A percentile compares a stretch with the other conserved stretches of the same genome.
Evolutionary conservation across 2,797 vertebrate species (phyloP).

Genomic region (Malurus splendens): DNA sequence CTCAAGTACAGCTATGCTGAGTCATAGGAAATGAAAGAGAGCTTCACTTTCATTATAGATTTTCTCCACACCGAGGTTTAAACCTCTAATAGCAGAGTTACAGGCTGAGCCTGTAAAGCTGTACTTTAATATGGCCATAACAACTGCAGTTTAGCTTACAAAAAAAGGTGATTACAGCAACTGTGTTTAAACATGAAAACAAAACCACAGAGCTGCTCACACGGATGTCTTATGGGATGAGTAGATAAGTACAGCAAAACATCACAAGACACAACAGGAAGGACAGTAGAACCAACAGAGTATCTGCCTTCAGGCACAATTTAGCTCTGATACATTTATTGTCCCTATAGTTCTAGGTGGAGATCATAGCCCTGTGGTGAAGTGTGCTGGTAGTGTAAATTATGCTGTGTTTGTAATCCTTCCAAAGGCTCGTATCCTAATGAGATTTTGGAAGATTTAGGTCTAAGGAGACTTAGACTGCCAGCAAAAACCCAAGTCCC

Average conservation of each 20-base stretch:
- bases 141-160: constrained; percentile 16
- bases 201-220: constrained; percentile 38
- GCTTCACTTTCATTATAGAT: not conserved
- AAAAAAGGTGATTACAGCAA: constrained; percentile 40
- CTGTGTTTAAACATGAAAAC: constrained; percentile 24
- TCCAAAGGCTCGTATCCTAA: not conserved
- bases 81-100: constrained; percentile 42
- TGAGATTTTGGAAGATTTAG: not conserved
- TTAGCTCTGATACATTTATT: not conserved
- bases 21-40: constrained; percentile 2
- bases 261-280: not conserved
- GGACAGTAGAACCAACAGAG: not conserved
- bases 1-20: not conserved
- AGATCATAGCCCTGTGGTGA: not conserved
- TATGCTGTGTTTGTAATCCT: not conserved
- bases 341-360: not conserved
- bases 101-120: not conserved
- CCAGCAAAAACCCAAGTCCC: not conserved
- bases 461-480: not conserved
- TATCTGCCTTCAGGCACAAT: not conserved
- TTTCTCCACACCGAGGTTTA: constrained; percentile 20
- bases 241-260: not conserved
- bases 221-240: constrained; percentile 15
- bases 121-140: constrained; percentile 4
- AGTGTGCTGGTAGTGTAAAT: not conserved